Conservation (phyloP, 2,888 invertebrate genomes). For the Gibbula magus region DNA sequence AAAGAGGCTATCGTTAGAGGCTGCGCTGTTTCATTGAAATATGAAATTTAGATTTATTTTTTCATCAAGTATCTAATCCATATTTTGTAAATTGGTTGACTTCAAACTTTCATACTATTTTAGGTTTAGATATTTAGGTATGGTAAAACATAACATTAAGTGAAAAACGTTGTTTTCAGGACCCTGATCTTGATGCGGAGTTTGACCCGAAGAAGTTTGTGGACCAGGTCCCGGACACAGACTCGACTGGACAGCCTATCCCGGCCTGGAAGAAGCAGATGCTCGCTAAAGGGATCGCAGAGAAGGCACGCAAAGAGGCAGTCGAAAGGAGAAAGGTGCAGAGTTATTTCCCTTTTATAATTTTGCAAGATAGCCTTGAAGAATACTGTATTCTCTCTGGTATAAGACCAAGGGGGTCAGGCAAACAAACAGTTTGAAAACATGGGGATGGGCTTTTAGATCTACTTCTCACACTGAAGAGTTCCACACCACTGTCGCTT, state of each 20-base stretch:
- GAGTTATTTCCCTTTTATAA: not conserved
- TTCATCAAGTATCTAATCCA: too few species aligned
- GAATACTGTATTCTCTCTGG: too few species aligned
- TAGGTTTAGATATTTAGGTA: too few species aligned
- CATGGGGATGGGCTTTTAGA: too few species aligned
- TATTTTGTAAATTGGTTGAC: not conserved
- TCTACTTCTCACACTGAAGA: too few species aligned
- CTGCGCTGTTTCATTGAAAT: too few species aligned
- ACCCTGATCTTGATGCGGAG: conserved; percentile 43
- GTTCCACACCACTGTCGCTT: too few species aligned
- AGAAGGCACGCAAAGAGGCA: conserved; percentile 91
- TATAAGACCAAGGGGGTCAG: too few species aligned
- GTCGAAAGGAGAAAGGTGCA: conserved; percentile 84
- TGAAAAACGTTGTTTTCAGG: not conserved
- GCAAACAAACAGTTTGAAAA: too few species aligned
- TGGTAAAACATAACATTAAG: too few species aligned
- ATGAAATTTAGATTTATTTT: not conserved
- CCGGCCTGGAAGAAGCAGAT: conserved; percentile 97
- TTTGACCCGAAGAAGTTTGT: conserved; percentile 68
- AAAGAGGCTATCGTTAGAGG: too few species aligned
- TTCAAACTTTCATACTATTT: not conserved
- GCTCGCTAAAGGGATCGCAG: conserved; percentile 94
- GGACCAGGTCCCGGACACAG: conserved; percentile 89
- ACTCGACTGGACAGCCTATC: conserved; percentile 90
- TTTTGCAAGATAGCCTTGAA: not conserved